Conservation (phyloP, 2,113 vertebrate genomes). For the Forbesichthys papilliferus region DNA sequence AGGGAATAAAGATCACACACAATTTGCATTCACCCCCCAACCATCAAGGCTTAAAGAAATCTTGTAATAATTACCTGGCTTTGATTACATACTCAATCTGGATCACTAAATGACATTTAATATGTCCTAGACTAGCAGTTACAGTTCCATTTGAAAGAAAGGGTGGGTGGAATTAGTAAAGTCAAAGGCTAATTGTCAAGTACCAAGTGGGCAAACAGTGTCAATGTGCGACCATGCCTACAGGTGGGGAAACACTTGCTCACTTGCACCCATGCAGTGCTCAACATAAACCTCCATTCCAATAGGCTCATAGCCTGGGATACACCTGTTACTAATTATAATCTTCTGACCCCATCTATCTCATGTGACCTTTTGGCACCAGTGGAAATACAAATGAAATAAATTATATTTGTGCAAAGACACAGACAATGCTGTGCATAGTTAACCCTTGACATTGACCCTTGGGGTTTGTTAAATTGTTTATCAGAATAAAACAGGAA, state of each 20-base stretch:
- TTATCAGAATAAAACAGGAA: no score
- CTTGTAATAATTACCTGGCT: conserved; percentile 54
- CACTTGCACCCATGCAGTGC: conserved; percentile 13
- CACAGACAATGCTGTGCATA: no score
- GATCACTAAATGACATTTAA: conserved; percentile 30
- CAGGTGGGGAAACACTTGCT: conserved; percentile 32
- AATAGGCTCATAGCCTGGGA: background rate
- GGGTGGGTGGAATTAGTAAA: conserved; percentile 20
- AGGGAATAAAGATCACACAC: conserved; percentile 56
- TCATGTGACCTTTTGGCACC: conserved; percentile 24
- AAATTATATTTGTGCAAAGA: no score
- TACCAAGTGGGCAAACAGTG: conserved; percentile 18
- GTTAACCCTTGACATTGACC: no score
- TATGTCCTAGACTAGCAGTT: conserved; percentile 51
- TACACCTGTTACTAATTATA: conserved; percentile 45
- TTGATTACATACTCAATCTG: conserved; percentile 44
- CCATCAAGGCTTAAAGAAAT: conserved; percentile 55
- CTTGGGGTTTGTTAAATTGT: no score
- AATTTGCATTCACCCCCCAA: conserved; percentile 66
- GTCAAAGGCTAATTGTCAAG: conserved; percentile 44
- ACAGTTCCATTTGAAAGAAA: conserved; percentile 32
- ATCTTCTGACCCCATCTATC: conserved; percentile 15
- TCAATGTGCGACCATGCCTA: conserved; percentile 14
- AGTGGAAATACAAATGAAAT: background rate
- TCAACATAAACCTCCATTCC: conserved; percentile 1